A percentile compares a stretch with the other conserved stretches of the same genome.
These are phyloP conservation scores for Ranitomeya variabilis DNA, from an alignment of 2,113 vertebrate species.

Conservation along the genomic window DNA sequence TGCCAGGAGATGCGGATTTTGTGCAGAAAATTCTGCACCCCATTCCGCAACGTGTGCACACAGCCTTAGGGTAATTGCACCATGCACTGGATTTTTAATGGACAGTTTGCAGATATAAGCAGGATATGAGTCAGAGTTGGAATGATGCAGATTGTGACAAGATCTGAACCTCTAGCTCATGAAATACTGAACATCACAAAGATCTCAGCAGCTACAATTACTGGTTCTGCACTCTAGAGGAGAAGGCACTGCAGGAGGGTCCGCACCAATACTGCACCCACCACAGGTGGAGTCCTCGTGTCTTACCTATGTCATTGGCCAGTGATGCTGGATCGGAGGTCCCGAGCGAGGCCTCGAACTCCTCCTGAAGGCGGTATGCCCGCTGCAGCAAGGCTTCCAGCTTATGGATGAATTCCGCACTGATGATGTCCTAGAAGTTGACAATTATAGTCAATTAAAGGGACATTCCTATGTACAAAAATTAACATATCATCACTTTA, in stretches of 20 bases:
- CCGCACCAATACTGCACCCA: too few relatives aligned
- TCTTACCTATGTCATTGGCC: slow-evolving; percentile 81
- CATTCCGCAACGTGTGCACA: too few relatives aligned
- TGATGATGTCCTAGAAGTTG: slow-evolving; percentile 84
- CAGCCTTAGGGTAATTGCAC: too few relatives aligned
- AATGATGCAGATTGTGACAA: neutral
- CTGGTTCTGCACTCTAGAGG: neutral
- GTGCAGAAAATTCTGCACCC: too few relatives aligned
- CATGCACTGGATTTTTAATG: too few relatives aligned
- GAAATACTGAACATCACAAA: neutral
- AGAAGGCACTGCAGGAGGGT: too few relatives aligned
- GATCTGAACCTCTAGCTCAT: too few relatives aligned
- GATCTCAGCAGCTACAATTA: neutral
- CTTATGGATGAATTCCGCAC: slow-evolving; percentile 91
- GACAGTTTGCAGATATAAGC: too few relatives aligned
- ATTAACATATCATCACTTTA: too few relatives aligned
- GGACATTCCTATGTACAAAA: too few relatives aligned
- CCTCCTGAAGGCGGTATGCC: slow-evolving; percentile 93
- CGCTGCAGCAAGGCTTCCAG: slow-evolving; percentile 91
- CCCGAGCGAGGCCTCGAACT: slow-evolving; percentile 90
- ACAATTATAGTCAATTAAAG: neutral
- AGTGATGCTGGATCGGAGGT: slow-evolving; percentile 78
- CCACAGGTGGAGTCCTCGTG: neutral
- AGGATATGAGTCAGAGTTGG: neutral
- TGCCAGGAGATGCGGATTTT: too few relatives aligned